These are phyloP conservation scores for Cecidostiba fungosa DNA, from an alignment of 2,888 invertebrate species.

Conservation along the genomic window DNA sequence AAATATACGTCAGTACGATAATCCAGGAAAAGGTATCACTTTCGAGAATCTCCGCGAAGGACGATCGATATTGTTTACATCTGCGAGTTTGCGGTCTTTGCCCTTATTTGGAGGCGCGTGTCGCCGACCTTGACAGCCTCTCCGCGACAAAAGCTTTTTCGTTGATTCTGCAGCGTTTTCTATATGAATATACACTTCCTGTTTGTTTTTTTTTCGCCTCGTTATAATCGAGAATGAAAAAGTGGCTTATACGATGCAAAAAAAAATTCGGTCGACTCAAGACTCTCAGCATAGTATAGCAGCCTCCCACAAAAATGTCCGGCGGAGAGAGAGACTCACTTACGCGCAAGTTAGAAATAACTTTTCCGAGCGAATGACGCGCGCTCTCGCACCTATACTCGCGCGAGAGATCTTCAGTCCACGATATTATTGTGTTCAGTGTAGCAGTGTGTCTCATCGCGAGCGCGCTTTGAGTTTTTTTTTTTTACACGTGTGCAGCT, in stretches of 20 bases:
- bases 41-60: not conserved
- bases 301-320: conserved; percentile 17
- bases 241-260: not conserved
- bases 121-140: not conserved
- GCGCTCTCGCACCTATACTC: conserved; percentile 38
- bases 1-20: not conserved
- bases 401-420: not conserved
- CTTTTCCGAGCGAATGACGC: conserved; percentile 69
- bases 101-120: not conserved
- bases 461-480: not conserved
- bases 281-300: not conserved
- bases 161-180: not conserved
- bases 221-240: not conserved
- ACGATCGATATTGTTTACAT: not conserved
- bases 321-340: not conserved
- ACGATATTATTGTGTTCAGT: conserved; percentile 2
- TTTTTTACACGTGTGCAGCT: not conserved
- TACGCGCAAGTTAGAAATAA: conserved; percentile 70
- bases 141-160: not conserved
- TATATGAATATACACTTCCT: not conserved
- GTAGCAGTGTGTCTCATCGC: not conserved
- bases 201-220: not conserved
- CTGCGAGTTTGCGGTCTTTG: not conserved
- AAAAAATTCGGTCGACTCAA: not conserved
- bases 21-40: not conserved